A percentile compares a stretch with the other conserved stretches of the same genome.
These are phyloP conservation scores for Pteruthius melanotis DNA, from an alignment of 2,113 vertebrate genomes.

Conservation along the genomic window DNA sequence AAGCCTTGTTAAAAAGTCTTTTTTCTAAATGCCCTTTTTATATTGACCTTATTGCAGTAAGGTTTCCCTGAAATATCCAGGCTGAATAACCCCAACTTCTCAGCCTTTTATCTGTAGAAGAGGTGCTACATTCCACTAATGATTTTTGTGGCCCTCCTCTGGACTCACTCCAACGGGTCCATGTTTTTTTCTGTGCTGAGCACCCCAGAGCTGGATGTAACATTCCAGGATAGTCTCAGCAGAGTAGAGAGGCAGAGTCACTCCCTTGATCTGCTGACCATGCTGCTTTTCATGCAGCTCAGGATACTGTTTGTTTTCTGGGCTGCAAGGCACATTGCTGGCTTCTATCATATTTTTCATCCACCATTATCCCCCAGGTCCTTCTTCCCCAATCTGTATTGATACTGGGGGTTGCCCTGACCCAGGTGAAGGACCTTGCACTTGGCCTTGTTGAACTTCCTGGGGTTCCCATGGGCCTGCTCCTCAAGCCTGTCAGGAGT, in stretches of 20 bases:
- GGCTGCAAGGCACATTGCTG: neutral
- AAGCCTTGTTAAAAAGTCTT: neutral
- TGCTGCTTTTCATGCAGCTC: neutral
- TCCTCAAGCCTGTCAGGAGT: neutral
- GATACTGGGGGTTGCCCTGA: neutral
- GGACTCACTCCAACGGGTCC: neutral
- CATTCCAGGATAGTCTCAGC: neutral
- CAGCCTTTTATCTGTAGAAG: neutral
- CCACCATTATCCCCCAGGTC: neutral
- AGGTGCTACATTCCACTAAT: neutral
- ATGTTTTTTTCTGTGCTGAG: neutral
- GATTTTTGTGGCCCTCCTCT: neutral
- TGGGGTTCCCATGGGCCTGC: neutral
- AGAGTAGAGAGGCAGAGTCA: neutral
- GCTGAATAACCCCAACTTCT: neutral
- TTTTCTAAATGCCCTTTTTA: neutral
- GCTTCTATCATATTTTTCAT: neutral
- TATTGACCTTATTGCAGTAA: neutral
- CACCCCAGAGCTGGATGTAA: neutral
- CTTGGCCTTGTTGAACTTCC: neutral
- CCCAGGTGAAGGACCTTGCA: neutral
- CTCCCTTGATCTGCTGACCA: neutral
- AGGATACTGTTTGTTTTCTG: neutral
- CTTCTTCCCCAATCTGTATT: neutral
- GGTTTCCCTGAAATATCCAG: neutral